Evolutionary conservation across 2,113 vertebrate species (phyloP).

Genomic region (Istiophorus platypterus): DNA sequence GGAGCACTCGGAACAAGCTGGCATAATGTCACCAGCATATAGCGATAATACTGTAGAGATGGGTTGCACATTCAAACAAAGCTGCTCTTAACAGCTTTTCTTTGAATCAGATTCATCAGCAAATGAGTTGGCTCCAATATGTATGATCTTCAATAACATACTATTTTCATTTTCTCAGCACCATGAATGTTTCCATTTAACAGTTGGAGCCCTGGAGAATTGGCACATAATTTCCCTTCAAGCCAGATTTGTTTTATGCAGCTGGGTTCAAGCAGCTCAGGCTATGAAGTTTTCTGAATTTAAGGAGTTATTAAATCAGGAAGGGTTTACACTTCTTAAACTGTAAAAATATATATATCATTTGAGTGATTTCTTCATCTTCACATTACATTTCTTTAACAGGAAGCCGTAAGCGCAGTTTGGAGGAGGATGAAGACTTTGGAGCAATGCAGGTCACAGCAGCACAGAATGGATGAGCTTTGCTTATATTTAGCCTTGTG

Average conservation of each 20-base stretch:
- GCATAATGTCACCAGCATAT: background rate
- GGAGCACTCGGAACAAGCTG: background rate
- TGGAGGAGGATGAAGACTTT: slow-evolving; percentile 96
- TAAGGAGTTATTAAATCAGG: background rate
- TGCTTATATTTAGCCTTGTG: slow-evolving; percentile 64
- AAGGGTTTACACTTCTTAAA: background rate
- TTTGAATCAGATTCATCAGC: background rate
- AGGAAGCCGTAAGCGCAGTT: slow-evolving; percentile 94
- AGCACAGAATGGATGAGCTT: slow-evolving; percentile 91
- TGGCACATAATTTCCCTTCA: background rate
- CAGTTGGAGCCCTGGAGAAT: background rate
- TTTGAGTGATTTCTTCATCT: background rate
- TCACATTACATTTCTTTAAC: slow-evolving; percentile 20
- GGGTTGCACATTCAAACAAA: background rate
- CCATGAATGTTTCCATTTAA: background rate
- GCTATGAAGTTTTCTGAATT: background rate
- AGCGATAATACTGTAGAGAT: background rate
- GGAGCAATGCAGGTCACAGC: slow-evolving; percentile 93
- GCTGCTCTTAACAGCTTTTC: background rate
- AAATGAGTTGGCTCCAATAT: background rate
- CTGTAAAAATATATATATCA: too few species aligned
- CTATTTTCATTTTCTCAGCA: background rate
- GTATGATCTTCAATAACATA: background rate
- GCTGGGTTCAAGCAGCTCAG: background rate
- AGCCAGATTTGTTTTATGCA: background rate